Percentiles rank a stretch among this genome's conserved stretches.
phyloP scores from a whole-genome alignment of 2,888 invertebrate species.

The Drosophila seclusa region DNA sequence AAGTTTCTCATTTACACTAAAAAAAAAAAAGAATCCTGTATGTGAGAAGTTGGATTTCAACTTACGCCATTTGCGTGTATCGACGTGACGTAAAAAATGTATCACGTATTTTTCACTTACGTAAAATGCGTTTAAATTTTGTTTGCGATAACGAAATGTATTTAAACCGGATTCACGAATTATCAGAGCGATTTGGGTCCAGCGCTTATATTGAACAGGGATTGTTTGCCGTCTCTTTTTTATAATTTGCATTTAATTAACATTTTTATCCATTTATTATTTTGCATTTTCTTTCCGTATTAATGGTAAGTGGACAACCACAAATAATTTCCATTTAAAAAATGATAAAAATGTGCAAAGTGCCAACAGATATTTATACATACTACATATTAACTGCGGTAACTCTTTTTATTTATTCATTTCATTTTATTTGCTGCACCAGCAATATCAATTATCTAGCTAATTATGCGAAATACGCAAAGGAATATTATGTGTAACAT shows the following conservation, averaged over 20 bases:
- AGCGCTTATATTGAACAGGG: slow-evolving; percentile 47
- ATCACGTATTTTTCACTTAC: slow-evolving; percentile 25
- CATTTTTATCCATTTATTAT: slow-evolving; percentile 40
- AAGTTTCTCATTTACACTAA: slow-evolving; percentile 44
- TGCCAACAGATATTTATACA: slow-evolving; percentile 63
- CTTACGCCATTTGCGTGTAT: slow-evolving; percentile 54
- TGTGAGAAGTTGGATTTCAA: slow-evolving; percentile 50
- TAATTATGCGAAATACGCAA: slow-evolving; percentile 40
- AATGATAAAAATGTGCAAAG: slow-evolving; percentile 73
- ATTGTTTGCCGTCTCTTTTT: slow-evolving; percentile 49
- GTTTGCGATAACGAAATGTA: slow-evolving; percentile 3
- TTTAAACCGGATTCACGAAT: slow-evolving; percentile 44
- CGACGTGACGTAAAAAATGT: slow-evolving; percentile 26
- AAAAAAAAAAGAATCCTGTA: slow-evolving; percentile 5
- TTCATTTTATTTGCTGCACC: slow-evolving; percentile 17
- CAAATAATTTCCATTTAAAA: slow-evolving; percentile 77
- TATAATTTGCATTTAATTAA: slow-evolving; percentile 75
- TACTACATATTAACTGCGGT: slow-evolving; percentile 54
- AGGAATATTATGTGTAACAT: slow-evolving; percentile 2
- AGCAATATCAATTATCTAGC: slow-evolving; percentile 22
- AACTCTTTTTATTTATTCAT: slow-evolving; percentile 27
- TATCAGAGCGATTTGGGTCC: slow-evolving; percentile 45
- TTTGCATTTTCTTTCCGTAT: slow-evolving; percentile 41
- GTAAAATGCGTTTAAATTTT: slow-evolving; percentile 1
- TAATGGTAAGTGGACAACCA: slow-evolving; percentile 63